Percentiles rank a stretch among this genome's conserved stretches.
Conservation (phyloP, 2,797 vertebrate species). For the Phrynocephalus guinanensis region DNA sequence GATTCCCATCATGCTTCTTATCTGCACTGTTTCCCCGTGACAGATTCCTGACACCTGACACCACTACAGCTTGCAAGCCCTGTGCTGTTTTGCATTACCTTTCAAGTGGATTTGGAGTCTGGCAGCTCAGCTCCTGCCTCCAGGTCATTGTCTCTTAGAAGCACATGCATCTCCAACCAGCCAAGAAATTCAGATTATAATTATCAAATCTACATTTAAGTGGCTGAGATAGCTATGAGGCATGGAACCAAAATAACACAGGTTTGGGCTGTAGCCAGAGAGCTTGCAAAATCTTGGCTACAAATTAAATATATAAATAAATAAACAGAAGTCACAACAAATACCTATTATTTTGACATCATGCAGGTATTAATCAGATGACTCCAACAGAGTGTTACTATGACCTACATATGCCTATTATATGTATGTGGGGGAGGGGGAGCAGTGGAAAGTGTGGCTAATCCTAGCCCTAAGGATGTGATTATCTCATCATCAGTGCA, state of each 20-base stretch:
- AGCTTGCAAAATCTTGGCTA: slow-evolving; percentile 7
- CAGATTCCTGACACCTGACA: background rate
- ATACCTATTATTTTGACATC: background rate
- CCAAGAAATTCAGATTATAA: slow-evolving; percentile 39
- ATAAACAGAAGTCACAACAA: slow-evolving; percentile 11
- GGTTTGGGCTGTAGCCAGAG: slow-evolving; percentile 39
- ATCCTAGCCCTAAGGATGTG: slow-evolving; percentile 49
- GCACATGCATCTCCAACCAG: slow-evolving; percentile 19
- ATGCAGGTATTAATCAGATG: slow-evolving; percentile 5
- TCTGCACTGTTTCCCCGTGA: background rate
- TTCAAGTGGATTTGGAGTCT: slow-evolving; percentile 27
- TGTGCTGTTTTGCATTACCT: background rate
- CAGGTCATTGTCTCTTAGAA: slow-evolving; percentile 11
- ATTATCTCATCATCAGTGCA: slow-evolving; percentile 60
- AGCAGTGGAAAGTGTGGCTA: slow-evolving; percentile 23
- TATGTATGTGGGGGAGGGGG: slow-evolving; percentile 8
- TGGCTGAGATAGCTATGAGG: background rate
- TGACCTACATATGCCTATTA: slow-evolving; percentile 39
- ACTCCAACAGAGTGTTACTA: background rate
- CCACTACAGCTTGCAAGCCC: background rate
- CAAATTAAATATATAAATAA: background rate
- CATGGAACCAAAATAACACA: slow-evolving; percentile 37
- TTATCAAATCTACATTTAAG: background rate
- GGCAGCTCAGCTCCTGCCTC: slow-evolving; percentile 20
- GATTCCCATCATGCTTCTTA: slow-evolving; percentile 7